Percentiles rank a stretch among this genome's conserved stretches.
These are phyloP conservation scores for Gobius niger DNA, from an alignment of 2,113 vertebrate species.

Conservation along the genomic window DNA sequence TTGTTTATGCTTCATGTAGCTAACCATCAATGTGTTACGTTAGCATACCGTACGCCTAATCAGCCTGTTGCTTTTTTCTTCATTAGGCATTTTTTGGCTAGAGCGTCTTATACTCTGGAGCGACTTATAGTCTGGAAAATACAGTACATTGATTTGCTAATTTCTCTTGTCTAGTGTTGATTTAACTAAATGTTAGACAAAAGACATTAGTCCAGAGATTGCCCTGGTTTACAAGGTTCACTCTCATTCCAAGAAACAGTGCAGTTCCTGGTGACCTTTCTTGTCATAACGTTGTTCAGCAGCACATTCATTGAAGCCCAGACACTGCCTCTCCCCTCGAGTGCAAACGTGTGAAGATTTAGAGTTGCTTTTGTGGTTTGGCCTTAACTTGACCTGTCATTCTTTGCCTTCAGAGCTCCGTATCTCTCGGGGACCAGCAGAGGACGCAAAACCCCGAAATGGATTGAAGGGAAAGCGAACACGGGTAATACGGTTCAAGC, in stretches of 20 bases:
- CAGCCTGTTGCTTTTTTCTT: too few relatives aligned
- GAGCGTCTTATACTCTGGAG: too few relatives aligned
- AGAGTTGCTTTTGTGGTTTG: conserved; percentile 28
- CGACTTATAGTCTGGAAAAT: too few relatives aligned
- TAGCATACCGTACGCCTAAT: too few relatives aligned
- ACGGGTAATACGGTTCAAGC: conserved; percentile 19
- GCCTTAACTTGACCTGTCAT: conserved; percentile 44
- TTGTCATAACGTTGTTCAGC: conserved; percentile 13
- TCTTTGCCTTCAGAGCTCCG: conserved; percentile 4
- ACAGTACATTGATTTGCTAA: too few relatives aligned
- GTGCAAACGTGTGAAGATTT: conserved; percentile 38
- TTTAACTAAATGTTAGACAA: too few relatives aligned
- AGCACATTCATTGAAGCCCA: conserved; percentile 11
- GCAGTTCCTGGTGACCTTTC: neutral
- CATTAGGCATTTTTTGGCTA: too few relatives aligned
- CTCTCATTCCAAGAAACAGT: neutral
- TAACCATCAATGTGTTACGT: too few relatives aligned
- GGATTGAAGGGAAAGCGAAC: conserved; percentile 23
- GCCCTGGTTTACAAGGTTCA: neutral
- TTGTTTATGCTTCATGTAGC: too few relatives aligned
- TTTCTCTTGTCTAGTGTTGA: too few relatives aligned
- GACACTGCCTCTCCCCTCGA: conserved; percentile 10
- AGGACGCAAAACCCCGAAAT: conserved; percentile 24
- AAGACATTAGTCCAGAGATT: neutral
- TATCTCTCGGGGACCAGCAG: conserved; percentile 21